Evolutionary conservation across 2,797 vertebrate genomes (phyloP).

Genomic region (Onychomys leucogaster): DNA sequence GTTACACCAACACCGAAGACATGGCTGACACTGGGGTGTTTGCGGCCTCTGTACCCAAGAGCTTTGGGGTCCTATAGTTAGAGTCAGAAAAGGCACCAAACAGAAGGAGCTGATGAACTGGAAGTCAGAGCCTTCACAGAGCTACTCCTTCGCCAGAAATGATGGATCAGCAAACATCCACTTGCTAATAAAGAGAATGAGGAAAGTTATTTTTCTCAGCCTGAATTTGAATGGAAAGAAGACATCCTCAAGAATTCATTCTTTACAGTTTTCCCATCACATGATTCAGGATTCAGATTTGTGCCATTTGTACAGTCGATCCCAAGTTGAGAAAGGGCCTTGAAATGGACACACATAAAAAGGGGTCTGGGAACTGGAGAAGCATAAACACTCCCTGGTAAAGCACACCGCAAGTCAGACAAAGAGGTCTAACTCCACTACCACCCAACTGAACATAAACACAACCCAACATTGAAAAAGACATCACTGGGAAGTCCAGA

Average conservation of each 20-base stretch:
- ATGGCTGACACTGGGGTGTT: background rate
- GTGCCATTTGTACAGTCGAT: background rate
- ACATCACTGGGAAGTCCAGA: background rate
- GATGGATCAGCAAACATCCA: background rate
- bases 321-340: conserved; percentile 30
- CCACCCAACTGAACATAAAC: background rate
- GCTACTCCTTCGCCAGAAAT: background rate
- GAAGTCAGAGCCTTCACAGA: background rate
- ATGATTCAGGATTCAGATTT: background rate
- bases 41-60: background rate
- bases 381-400: background rate
- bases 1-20: background rate
- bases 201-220: background rate
- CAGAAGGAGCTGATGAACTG: background rate
- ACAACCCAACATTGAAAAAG: background rate
- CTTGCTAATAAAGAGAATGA: background rate
- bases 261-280: background rate
- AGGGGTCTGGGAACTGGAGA: background rate
- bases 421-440: background rate
- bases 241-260: background rate
- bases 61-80: background rate
- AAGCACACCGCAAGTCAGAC: background rate
- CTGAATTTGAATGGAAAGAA: background rate
- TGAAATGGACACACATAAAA: background rate
- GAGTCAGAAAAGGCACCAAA: background rate